Base-by-base conservation (phyloP, 2,888 invertebrate genomes). In the Hoplodrina ambigua region DNA sequence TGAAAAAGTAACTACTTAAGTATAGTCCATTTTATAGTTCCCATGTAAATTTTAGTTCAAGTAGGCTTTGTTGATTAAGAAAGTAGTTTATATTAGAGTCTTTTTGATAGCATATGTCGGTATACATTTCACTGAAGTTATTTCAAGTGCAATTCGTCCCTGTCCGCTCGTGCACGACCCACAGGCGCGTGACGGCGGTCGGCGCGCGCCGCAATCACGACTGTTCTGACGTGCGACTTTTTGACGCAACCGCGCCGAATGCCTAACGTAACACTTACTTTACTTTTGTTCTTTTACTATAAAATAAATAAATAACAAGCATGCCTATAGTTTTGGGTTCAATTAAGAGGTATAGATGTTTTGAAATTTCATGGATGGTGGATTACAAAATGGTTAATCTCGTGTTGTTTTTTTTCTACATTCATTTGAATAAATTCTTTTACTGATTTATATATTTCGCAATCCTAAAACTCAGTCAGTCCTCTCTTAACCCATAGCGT, bases 151-250 rank as follows among this genome's bases (percentile, higher is more conserved):
- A 92, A 80, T 94, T 81, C 93, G 89, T 75, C 87, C 86, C 94
- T 75, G 78, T 19, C 0, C 78, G 88, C 92, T 94, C 95, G 95
- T 95, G 95, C 94, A 93, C 91, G 83, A 89, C 84, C 89, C 92
- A 87, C 90, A 89, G 86, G 92, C 94, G 94, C 95, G 94, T 95
- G 95, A 95, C 95, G 93, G 89, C 89, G 88, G 88, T 88, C 86
- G 86, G 92, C 94, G 93, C 94, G 94, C 92, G 94, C 94, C 94
- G 91, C 90, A 89, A 89, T 93, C 95, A 95, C 95, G 94, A 92
- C 87, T 80, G 81, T 77, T 85, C 86, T 87, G 92, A 92, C 93
- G 93, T 88, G 93, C 91, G 92, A 90, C 93, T 90, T 90, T 87
- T 90, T 89, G 90, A 92, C 93, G 94, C 93, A 93, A 93, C 91